Percentiles rank a stretch among this genome's conserved stretches.
Evolutionary conservation across 2,797 vertebrate genomes (phyloP).

Genomic region (Enteromius radiatus): DNA sequence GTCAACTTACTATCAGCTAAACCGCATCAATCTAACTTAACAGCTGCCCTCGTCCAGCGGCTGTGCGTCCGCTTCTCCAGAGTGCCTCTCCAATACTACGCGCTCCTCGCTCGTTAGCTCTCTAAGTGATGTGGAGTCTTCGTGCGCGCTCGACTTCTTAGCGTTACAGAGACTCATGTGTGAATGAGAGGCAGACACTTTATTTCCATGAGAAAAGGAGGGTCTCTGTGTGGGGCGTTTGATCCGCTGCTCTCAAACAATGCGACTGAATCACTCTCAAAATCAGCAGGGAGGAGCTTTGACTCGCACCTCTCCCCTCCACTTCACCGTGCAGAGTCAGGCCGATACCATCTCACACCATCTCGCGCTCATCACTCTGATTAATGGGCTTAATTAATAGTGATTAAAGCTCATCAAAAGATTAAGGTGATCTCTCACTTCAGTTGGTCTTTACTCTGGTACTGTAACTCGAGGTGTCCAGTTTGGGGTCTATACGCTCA

Average conservation of each 20-base stretch:
- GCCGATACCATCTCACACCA: neutral
- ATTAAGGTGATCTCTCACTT: neutral
- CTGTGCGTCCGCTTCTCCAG: neutral
- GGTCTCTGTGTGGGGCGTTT: constrained; percentile 61
- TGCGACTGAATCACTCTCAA: constrained; percentile 71
- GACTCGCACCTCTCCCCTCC: constrained; percentile 39
- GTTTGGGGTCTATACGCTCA: neutral
- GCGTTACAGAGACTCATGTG: constrained; percentile 67
- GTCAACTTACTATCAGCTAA: neutral
- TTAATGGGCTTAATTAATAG: constrained; percentile 22
- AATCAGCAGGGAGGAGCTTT: constrained; percentile 72
- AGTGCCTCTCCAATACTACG: neutral
- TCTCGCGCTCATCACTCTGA: neutral
- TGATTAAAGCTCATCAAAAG: constrained; percentile 7
- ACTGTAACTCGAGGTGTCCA: neutral
- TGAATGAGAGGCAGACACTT: constrained; percentile 61
- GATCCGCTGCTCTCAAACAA: constrained; percentile 75
- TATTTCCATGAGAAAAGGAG: constrained; percentile 74
- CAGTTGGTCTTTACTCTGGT: neutral
- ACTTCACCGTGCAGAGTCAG: neutral
- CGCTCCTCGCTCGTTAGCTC: constrained; percentile 30
- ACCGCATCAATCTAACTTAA: constrained; percentile 1
- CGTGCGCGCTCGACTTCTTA: constrained; percentile 67
- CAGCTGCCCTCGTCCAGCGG: neutral
- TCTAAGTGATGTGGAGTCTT: constrained; percentile 47